Evolutionary conservation across 1,140 invertebrate species (phyloP), one percentile per base, ranked within the genome.

Genomic region (Euschistus heros): DNA sequence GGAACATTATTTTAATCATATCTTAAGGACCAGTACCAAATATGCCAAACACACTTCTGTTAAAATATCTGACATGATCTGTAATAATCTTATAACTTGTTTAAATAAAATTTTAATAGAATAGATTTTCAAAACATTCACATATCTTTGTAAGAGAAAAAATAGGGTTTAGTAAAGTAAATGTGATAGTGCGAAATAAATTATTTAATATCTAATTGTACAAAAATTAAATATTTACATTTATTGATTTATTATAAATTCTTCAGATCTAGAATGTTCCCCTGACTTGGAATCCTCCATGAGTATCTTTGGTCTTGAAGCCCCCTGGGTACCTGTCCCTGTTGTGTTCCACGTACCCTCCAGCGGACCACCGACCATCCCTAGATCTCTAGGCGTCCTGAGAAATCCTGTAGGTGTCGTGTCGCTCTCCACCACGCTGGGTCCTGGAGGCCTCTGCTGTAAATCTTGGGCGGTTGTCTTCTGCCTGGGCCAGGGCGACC

Each of bases 311-410:
- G 1, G 13, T n/a, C n/a, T 50, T 20, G 22, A 6, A 17, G 2
- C 63, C 63, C 14, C 37, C 26, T 10, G 33, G 33, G 30, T 54
- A 64, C 22, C n/a, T 64, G 46, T 15, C 18, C 24, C 63, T 30
- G 63, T 64, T 50, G 27, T 64, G 63, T 37, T 64, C 47, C 26
- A 64, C 50, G 50, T 54, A 64, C 33, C 47, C 63, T 30, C 63
- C 63, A 22, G 63, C 63, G 0, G 46, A 54, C 24, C 24, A 64
- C 5, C 30, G 5, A 0, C 63, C 63, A 24, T 64, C 26, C 52
- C n/a, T 52, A 2, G 46, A 54, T 18, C 15, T 55, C 63, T 50
- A 64, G 50, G 30, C 46, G 42, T 64, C 63, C 18, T 64, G 63
- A 3, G 14, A 14, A 7, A 64, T 33, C n/a, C 26, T 27, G 26